Percentiles rank a stretch among this genome's conserved stretches.
phyloP scores from a whole-genome alignment of 2,113 vertebrate genomes.

The Andinoacara biseriatus region DNA sequence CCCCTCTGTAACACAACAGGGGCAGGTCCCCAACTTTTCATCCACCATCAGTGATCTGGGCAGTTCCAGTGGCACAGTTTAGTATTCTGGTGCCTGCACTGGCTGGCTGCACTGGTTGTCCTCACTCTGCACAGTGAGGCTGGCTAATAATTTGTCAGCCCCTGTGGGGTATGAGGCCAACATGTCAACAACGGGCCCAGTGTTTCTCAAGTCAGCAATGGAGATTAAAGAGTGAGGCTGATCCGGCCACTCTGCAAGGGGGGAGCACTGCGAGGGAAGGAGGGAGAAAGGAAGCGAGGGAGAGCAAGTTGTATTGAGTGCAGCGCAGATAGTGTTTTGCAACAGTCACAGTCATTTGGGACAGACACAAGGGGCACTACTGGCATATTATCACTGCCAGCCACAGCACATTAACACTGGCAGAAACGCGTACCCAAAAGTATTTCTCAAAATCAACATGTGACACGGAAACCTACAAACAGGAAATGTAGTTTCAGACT shows the following conservation, averaged over 20 bases:
- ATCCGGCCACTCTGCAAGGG: constrained; percentile 58
- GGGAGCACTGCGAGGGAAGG: constrained; percentile 1
- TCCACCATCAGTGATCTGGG: constrained; percentile 36
- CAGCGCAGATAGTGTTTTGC: constrained; percentile 46
- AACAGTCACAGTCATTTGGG: constrained; percentile 20
- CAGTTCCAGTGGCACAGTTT: constrained; percentile 48
- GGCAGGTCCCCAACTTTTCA: constrained; percentile 46
- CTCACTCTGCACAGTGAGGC: constrained; percentile 59
- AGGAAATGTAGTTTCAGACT: background rate
- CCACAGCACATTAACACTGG: background rate
- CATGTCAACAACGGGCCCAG: constrained; percentile 78
- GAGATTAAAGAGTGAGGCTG: constrained; percentile 74
- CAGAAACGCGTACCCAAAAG: background rate
- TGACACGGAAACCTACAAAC: constrained; percentile 42
- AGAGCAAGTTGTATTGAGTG: constrained; percentile 51
- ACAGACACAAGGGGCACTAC: constrained; percentile 3
- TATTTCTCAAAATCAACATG: constrained; percentile 11
- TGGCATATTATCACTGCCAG: constrained; percentile 9
- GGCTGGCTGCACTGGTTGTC: constrained; percentile 47
- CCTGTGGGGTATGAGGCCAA: constrained; percentile 76
- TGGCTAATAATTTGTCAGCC: constrained; percentile 81
- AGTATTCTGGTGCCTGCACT: constrained; percentile 40
- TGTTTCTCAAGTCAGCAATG: constrained; percentile 73
- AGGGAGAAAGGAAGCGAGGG: constrained; percentile 43
- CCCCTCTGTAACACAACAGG: background rate